Percentiles rank a stretch among this genome's conserved stretches.
phyloP scores from a whole-genome alignment of 2,888 invertebrate genomes.

The Lasius platythorax region DNA sequence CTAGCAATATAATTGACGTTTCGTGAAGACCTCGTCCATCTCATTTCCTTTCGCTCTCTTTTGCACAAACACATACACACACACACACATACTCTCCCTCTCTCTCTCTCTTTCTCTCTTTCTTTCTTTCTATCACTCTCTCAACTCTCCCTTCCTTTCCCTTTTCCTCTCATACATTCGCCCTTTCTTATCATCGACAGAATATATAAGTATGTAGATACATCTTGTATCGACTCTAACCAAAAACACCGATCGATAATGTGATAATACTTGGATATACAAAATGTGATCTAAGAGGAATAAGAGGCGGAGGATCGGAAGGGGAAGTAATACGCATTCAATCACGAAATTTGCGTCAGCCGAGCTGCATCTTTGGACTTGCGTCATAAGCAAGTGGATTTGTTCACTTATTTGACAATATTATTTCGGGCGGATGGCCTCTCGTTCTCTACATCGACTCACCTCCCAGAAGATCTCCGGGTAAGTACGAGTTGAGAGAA shows the following conservation, averaged over 20 bases:
- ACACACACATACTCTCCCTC: not conserved
- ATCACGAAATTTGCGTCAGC: slow-evolving; percentile 47
- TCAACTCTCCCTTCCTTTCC: slow-evolving; percentile 32
- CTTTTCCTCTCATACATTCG: slow-evolving; percentile 9
- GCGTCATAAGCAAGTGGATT: slow-evolving; percentile 47
- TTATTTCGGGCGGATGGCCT: slow-evolving; percentile 56
- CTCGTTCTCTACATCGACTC: slow-evolving; percentile 91
- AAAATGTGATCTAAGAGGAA: slow-evolving; percentile 53
- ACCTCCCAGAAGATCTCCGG: slow-evolving; percentile 95
- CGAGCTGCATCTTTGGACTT: slow-evolving; percentile 46
- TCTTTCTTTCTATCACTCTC: slow-evolving; percentile 27
- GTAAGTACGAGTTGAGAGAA: slow-evolving; percentile 94
- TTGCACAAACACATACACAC: not conserved
- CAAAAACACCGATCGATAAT: slow-evolving; percentile 45
- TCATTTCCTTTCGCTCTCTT: slow-evolving; percentile 34
- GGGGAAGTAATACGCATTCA: slow-evolving; percentile 38
- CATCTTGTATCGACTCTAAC: slow-evolving; percentile 14
- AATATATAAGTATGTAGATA: slow-evolving; percentile 10
- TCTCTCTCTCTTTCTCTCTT: not conserved
- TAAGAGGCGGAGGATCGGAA: slow-evolving; percentile 42
- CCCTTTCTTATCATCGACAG: slow-evolving; percentile 19
- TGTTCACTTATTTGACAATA: slow-evolving; percentile 47
- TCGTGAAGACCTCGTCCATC: slow-evolving; percentile 77
- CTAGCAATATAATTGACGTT: slow-evolving; percentile 82
- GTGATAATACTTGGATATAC: slow-evolving; percentile 47